Evolutionary conservation across 1,140 invertebrate genomes (phyloP).

Genomic region (Sitodiplosis mosellana): DNA sequence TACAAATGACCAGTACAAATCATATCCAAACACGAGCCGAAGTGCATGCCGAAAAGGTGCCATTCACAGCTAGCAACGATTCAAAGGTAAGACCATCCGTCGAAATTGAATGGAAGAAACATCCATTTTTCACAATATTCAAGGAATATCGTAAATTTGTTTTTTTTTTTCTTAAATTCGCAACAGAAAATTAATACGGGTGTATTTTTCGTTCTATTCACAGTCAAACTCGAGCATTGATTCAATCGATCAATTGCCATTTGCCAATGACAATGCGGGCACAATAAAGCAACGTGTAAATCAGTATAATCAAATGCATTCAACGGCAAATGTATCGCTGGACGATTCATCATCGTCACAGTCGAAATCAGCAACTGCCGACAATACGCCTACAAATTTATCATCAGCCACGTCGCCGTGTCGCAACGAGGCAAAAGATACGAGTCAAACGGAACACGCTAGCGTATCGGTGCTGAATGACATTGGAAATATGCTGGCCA

Average conservation of each 20-base stretch:
- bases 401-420: not conserved
- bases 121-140: too few species aligned
- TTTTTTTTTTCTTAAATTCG: too few species aligned
- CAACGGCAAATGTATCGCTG: slow-evolving; percentile 12
- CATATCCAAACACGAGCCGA: slow-evolving; percentile 34
- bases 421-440: slow-evolving; percentile 15
- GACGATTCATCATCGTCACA: slow-evolving; percentile 24
- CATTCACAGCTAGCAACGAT: slow-evolving; percentile 9
- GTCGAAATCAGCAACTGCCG: slow-evolving; percentile 12
- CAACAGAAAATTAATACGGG: too few species aligned
- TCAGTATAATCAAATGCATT: slow-evolving; percentile 19
- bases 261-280: slow-evolving; percentile 96
- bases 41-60: slow-evolving; percentile 32
- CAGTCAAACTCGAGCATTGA: slow-evolving; percentile 60
- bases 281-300: slow-evolving; percentile 62
- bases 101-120: too few species aligned
- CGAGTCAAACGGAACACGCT: not conserved
- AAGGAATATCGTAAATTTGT: too few species aligned
- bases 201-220: not conserved
- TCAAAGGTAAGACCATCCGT: slow-evolving; percentile 16
- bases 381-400: not conserved
- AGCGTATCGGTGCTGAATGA: slow-evolving; percentile 75
- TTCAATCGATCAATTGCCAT: slow-evolving; percentile 83
- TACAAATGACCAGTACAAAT: too few species aligned
- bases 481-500: slow-evolving; percentile 91